Conservation (phyloP, 2,113 vertebrate genomes). For the Chlorodrepanis virens region DNA sequence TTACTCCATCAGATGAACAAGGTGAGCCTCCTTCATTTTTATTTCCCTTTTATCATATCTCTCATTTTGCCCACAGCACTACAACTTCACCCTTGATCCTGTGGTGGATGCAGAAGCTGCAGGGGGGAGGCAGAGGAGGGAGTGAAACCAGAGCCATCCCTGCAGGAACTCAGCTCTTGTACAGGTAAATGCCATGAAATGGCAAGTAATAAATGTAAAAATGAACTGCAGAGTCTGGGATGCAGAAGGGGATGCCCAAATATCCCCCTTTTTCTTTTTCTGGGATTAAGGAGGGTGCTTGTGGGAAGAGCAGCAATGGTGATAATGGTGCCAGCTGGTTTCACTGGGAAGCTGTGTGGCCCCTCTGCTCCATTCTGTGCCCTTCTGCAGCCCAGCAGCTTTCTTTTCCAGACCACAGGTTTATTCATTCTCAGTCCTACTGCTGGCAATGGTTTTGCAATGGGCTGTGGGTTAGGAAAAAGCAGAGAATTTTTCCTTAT, state of each 20-base stretch:
- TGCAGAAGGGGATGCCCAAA: neutral
- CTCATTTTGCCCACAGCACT: neutral
- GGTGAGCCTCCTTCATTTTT: neutral
- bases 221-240: neutral
- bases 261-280: neutral
- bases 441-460: neutral
- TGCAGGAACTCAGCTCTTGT: neutral
- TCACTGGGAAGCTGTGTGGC: neutral
- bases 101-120: neutral
- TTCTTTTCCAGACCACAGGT: conserved; percentile 12
- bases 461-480: conserved; percentile 43
- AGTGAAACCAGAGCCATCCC: fast-evolving
- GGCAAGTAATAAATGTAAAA: neutral
- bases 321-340: neutral
- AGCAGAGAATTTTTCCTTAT: conserved; percentile 24
- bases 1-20: neutral
- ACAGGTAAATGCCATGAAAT: neutral
- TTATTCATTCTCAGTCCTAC: neutral
- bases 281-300: neutral
- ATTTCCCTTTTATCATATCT: neutral
- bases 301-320: fast-evolving
- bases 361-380: neutral
- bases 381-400: neutral
- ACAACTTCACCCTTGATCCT: neutral
- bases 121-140: neutral